These are phyloP conservation scores for Dicranocentrus wangi DNA, from an alignment of 2,888 invertebrate genomes.

Conservation along the genomic window DNA sequence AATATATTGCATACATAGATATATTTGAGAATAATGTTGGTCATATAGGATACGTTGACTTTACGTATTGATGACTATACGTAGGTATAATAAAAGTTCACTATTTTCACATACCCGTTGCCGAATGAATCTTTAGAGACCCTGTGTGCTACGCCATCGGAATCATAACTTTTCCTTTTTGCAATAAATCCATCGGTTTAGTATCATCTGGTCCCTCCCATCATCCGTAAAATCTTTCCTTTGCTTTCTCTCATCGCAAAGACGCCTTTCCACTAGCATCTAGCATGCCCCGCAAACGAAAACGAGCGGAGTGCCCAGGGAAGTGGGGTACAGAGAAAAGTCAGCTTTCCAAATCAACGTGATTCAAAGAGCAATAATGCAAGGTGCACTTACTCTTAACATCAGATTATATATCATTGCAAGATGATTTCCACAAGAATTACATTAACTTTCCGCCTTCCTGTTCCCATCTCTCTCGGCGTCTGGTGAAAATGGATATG, in stretches of 20 bases:
- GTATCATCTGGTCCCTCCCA: slow-evolving; percentile 23
- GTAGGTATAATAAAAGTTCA: too few species aligned
- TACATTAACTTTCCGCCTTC: slow-evolving; percentile 8
- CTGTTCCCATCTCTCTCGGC: background rate
- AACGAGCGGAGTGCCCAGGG: too few species aligned
- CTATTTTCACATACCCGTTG: too few species aligned
- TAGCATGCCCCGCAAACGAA: too few species aligned
- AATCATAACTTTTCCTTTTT: slow-evolving; percentile 17
- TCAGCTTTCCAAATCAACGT: background rate
- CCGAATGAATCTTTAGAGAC: too few species aligned
- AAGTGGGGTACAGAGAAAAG: background rate
- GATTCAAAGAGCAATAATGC: background rate
- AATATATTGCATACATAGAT: background rate
- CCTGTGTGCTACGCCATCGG: background rate
- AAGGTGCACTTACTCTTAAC: background rate
- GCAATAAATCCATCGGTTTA: slow-evolving; percentile 21
- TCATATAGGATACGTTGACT: too few species aligned
- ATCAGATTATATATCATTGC: background rate
- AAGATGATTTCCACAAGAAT: slow-evolving; percentile 1
- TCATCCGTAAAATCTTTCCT: slow-evolving; percentile 1
- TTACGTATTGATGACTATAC: too few species aligned
- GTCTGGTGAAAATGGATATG: too few species aligned
- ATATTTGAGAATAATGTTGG: too few species aligned
- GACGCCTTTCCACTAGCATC: too few species aligned
- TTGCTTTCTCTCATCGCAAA: too few species aligned